phyloP scores from a whole-genome alignment of 1,140 invertebrate species.

The Drosophila sulfurigaster region DNA sequence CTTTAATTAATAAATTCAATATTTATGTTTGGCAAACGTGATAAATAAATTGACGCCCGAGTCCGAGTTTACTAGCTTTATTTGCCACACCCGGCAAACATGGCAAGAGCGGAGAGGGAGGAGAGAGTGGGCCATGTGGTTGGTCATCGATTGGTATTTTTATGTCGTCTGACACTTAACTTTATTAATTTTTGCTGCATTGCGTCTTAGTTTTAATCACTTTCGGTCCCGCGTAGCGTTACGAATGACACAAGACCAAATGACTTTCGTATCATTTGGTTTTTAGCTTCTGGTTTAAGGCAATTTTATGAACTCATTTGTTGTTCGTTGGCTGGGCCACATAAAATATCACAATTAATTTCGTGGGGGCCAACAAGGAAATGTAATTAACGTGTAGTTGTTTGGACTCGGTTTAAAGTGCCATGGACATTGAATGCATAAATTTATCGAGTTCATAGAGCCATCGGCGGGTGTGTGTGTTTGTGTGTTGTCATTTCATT shows the following conservation, averaged over 20 bases:
- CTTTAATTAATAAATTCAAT: constrained; percentile 58
- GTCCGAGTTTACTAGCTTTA: background rate
- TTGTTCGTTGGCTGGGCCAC: constrained; percentile 19
- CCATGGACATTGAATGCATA: constrained; percentile 20
- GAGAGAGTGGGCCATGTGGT: background rate
- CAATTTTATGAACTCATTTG: constrained; percentile 47
- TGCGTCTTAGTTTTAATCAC: constrained; percentile 55
- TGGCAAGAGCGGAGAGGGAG: background rate
- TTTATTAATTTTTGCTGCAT: constrained; percentile 61
- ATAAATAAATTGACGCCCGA: constrained; percentile 48
- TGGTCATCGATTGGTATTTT: constrained; percentile 47
- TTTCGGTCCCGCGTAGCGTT: constrained; percentile 21
- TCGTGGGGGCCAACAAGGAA: constrained; percentile 10
- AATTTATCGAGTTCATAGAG: constrained; percentile 38
- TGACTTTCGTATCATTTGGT: constrained; percentile 13
- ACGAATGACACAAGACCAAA: constrained; percentile 38
- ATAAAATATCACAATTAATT: constrained; percentile 52
- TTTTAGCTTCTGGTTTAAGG: constrained; percentile 29
- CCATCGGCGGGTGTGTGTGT: constrained; percentile 6
- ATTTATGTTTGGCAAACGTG: constrained; percentile 55
- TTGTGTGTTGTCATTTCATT: constrained; percentile 59
- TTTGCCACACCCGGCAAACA: background rate
- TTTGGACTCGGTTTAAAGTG: constrained; percentile 15
- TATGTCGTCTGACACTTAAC: constrained; percentile 56
- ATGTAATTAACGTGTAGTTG: constrained; percentile 43